Base-by-base conservation (phyloP, 2,888 invertebrate genomes). In the Epirrhoe tristata region DNA sequence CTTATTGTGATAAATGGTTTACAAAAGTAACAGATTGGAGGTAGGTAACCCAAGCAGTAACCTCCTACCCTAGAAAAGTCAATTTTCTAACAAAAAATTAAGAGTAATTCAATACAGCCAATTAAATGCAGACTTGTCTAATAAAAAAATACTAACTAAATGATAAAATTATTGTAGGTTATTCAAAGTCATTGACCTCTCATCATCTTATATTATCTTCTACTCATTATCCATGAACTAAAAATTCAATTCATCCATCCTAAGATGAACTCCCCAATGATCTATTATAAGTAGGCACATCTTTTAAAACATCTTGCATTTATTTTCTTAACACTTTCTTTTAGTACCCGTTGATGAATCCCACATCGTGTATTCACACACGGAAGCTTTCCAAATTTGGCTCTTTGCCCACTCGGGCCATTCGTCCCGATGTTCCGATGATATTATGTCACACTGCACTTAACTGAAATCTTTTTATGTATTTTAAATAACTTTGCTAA, bases 381-480 rank as follows among this genome's bases (percentile, higher is more conserved):
- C 56, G 50, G 65, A 72, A 68, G 66, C 61, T 58, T 53, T 63
- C 57, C 59, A 63, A 66, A 51, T 53, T 63, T 74, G 72, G 72
- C 71, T 14, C 7, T 0, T 1, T 53, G 71, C 74, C 71, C 67
- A 59, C 46, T 24, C 50, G 32, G 71, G 72, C 71, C 67, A 59
- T 36, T 24, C 50, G 32, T 69, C 61, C 55, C 58, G 62, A 67
- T 64, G 24, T 53, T 63, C 14, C 6, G 43, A 64, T 74, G 70
- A 72, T 63, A 61, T 72, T 67, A 71, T 58, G 50, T 58, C 14
- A 2, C 31, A 17, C 50, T 71, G 70, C 73, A 74, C 63, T 73
- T 69, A 63, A 52, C 66, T 36, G 3, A 54, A n/a, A 4, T 31
- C 7, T 48, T 48, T 48, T 1, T 14, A 46, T 46, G 1, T 14